Conservation (phyloP, 2,888 invertebrate genomes). For the Mechanitis messenoides region DNA sequence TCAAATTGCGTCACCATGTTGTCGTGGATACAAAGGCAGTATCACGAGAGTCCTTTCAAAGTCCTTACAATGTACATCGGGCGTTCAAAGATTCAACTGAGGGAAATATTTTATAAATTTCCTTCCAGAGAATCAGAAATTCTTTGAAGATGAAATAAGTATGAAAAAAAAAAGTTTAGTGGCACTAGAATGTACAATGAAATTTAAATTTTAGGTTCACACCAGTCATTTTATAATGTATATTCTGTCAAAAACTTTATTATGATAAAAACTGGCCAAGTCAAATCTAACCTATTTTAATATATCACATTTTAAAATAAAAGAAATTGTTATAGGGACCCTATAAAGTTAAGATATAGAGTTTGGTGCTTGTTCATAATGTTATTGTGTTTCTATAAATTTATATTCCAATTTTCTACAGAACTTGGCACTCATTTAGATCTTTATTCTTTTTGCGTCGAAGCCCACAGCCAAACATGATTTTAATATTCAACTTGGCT, state of each 20-base stretch:
- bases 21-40: slow-evolving; percentile 33
- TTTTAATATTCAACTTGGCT: too few relatives aligned
- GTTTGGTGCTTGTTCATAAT: not conserved
- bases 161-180: too few relatives aligned
- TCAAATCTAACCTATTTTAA: not conserved
- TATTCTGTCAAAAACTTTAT: not conserved
- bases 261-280: not conserved
- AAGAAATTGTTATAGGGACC: not conserved
- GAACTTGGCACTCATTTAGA: not conserved
- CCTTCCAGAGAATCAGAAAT: too few relatives aligned
- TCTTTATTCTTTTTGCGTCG: not conserved
- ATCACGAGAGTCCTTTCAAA: slow-evolving; percentile 24
- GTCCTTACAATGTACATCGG: slow-evolving; percentile 26
- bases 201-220: too few relatives aligned
- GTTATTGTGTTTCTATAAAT: not conserved
- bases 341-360: not conserved
- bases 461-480: too few relatives aligned
- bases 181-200: too few relatives aligned
- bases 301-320: not conserved
- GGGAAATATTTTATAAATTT: not conserved
- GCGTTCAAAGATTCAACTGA: slow-evolving; percentile 16
- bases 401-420: not conserved
- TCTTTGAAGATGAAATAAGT: too few relatives aligned
- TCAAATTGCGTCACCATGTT: slow-evolving; percentile 6
- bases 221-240: too few relatives aligned